Evolutionary conservation across 2,888 invertebrate species (phyloP), one percentile per base, ranked within the genome.

Genomic region (Dioctria linearis): DNA sequence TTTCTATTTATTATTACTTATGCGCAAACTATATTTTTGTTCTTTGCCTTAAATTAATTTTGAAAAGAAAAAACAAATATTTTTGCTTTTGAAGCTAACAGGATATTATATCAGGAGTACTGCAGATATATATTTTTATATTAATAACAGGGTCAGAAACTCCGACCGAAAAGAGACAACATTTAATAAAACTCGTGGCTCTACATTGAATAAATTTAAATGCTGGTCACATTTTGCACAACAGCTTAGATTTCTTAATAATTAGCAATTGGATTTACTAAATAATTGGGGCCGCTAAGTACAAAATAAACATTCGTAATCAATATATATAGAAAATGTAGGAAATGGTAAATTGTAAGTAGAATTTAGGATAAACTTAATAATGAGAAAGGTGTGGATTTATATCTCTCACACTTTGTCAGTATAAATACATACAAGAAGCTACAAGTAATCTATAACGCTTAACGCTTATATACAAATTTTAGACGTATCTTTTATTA

Each of bases 391-490:
- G 5, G 57, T 73, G 73, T 73, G 59, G 40, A 57, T 40, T 73
- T 73, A 73, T 73, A 57, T 57, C 73, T 57, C 73, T 37, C 25
- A 57, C 54, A 11, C 37, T 54, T 57, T 42, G 51, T 57, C 42
- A 6, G 37, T 49, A 51, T 51, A 69, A 69, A 39, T 25, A 25
- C 25, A 25, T 25, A 25, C 25, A 25, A 25, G 25, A 25, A 25
- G 25, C 25, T 25, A 25, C 25, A 69, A 69, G 49, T 51, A 25
- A 57, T n/a, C 57, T 11, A 73, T 57, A 59, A 76, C 63, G 49
- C 63, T 59, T 63, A 63, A 76, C 76, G 76, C 76, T 76, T 63
- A 76, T 76, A 73, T 73, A 76, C 46, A 76, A 25, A 76, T 63
- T 76, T 76, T 76, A 76, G 63, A 46, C 63, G 76, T 76, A 76